Evolutionary conservation across 92 coral and sea anemone genomes (phyloP).

Genomic region (Parazoanthus swiftii): DNA sequence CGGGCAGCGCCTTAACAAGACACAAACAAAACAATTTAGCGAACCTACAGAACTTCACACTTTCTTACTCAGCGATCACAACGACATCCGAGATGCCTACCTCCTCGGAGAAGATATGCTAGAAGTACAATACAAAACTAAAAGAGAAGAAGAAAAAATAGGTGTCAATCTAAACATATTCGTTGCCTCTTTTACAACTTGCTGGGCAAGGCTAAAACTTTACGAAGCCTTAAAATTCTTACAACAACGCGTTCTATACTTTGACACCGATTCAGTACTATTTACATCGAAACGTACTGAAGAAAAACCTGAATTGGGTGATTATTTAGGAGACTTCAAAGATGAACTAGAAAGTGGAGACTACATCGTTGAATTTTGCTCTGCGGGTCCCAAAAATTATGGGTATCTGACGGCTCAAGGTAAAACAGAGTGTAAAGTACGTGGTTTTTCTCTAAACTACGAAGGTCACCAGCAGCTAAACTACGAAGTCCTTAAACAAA

Average conservation of each 20-base stretch:
- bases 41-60: neutral
- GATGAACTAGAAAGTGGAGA: no score
- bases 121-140: neutral
- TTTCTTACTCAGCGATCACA: neutral
- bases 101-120: neutral
- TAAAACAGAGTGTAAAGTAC: neutral
- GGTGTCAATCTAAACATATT: neutral
- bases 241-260: neutral
- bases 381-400: neutral
- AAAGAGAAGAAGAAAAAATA: neutral
- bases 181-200: neutral
- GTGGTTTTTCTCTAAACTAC: constrained; percentile 13
- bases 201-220: constrained; percentile 3
- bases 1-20: neutral
- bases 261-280: constrained; percentile 3
- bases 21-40: neutral
- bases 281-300: neutral
- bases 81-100: neutral
- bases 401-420: neutral
- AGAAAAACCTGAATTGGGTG: constrained; percentile 1
- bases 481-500: neutral
- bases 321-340: no score
- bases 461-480: neutral
- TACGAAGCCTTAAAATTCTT: neutral
- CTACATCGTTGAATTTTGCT: neutral